phyloP scores from a whole-genome alignment of 2,888 invertebrate genomes.

The Hydroisotoma schaefferi region DNA sequence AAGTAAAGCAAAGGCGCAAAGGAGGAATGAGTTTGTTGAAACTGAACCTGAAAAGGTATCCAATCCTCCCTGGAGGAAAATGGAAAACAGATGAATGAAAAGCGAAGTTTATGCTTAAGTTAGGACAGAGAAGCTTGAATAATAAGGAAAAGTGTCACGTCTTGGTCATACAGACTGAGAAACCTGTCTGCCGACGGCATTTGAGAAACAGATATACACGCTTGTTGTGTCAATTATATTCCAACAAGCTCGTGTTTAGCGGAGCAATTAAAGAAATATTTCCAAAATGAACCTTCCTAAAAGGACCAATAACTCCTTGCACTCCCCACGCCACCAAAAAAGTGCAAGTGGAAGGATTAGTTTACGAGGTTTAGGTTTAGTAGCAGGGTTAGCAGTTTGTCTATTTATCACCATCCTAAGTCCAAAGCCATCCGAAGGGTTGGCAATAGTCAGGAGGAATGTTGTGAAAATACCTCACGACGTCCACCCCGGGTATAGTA shows the following conservation, averaged over 20 bases:
- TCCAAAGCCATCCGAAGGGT: slow-evolving; percentile 24
- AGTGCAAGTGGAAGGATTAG: slow-evolving; percentile 2
- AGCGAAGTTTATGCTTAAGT: background rate
- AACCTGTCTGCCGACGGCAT: no score
- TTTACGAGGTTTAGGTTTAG: background rate
- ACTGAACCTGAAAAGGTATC: slow-evolving; percentile 10
- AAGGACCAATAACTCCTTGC: slow-evolving; percentile 12
- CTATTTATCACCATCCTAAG: slow-evolving; percentile 12
- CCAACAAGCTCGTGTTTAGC: background rate
- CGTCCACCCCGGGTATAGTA: slow-evolving; percentile 82
- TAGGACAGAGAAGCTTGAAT: background rate
- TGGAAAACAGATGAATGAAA: slow-evolving; percentile 12
- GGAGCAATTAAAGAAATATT: background rate
- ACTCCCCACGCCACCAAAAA: background rate
- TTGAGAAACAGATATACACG: no score
- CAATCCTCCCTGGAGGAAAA: slow-evolving; percentile 3
- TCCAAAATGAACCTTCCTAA: slow-evolving; percentile 11
- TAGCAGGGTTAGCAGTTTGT: background rate
- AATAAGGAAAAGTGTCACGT: no score
- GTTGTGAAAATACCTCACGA: slow-evolving; percentile 76
- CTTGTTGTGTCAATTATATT: background rate
- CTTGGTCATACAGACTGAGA: background rate
- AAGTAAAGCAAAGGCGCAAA: background rate
- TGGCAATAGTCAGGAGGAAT: slow-evolving; percentile 47
- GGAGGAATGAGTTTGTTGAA: slow-evolving; percentile 9